Conservation (phyloP, 1,140 invertebrate species). For the Drosophila parvula region DNA sequence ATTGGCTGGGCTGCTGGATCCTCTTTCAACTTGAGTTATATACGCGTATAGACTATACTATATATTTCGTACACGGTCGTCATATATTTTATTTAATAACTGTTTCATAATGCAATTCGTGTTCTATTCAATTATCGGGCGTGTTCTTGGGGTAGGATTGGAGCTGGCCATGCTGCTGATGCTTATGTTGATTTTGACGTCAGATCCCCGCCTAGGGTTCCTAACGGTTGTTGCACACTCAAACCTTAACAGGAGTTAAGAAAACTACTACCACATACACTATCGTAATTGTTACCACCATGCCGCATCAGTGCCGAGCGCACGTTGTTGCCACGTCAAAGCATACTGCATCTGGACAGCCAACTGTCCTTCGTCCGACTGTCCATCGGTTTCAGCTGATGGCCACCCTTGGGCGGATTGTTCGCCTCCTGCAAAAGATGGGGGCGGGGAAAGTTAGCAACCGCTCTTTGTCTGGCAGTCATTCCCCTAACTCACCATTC, state of each 20-base stretch:
- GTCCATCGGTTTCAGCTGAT: slow-evolving; percentile 88
- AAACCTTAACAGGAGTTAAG: slow-evolving; percentile 79
- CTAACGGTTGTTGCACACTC: slow-evolving; percentile 30
- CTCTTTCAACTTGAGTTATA: slow-evolving; percentile 42
- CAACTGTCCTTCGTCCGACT: slow-evolving; percentile 90
- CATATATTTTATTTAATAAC: slow-evolving; percentile 72
- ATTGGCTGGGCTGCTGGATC: slow-evolving; percentile 42
- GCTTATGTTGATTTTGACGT: slow-evolving; percentile 20
- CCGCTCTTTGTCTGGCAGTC: slow-evolving; percentile 8
- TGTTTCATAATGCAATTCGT: slow-evolving; percentile 69
- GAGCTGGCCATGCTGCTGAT: slow-evolving; percentile 54
- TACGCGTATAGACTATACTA: slow-evolving; percentile 48
- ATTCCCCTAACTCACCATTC: slow-evolving; percentile 89
- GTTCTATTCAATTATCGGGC: slow-evolving; percentile 59
- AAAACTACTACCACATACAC: slow-evolving; percentile 81
- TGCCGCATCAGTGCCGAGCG: slow-evolving; percentile 73
- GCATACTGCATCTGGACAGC: slow-evolving; percentile 89
- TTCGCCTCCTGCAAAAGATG: slow-evolving; percentile 87
- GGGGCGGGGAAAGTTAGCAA: neutral
- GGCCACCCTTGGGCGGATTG: slow-evolving; percentile 91
- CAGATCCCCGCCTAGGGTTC: slow-evolving; percentile 3
- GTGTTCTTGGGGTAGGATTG: slow-evolving; percentile 35
- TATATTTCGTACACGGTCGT: slow-evolving; percentile 64
- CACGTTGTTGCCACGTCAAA: slow-evolving; percentile 87
- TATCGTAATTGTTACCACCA: slow-evolving; percentile 75